Conservation (phyloP, 2,797 vertebrate species). For the Anguilla obscura region DNA sequence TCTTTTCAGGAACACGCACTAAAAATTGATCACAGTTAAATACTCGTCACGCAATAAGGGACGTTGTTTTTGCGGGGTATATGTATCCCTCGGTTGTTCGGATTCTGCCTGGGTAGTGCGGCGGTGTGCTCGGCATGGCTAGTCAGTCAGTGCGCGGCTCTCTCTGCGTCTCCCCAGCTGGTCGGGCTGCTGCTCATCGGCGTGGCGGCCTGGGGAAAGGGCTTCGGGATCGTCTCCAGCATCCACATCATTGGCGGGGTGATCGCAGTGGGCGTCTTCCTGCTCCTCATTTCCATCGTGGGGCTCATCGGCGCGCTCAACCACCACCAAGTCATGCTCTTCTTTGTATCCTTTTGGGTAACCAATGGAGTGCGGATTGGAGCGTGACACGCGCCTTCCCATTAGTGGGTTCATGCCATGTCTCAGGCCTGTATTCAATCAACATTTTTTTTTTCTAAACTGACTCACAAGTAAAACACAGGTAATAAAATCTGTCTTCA, state of each 20-base stretch:
- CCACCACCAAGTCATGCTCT: conserved; percentile 94
- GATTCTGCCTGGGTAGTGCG: neutral
- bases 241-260: conserved; percentile 93
- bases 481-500: no score
- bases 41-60: neutral
- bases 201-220: conserved; percentile 90
- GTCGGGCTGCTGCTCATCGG: conserved; percentile 89
- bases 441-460: no score
- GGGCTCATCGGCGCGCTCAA: conserved; percentile 86
- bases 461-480: no score
- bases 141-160: neutral
- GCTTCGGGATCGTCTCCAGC: conserved; percentile 87
- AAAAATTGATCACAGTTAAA: neutral
- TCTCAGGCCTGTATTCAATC: no score
- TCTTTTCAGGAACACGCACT: neutral
- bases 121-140: neutral
- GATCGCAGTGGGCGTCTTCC: conserved; percentile 89
- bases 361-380: no score
- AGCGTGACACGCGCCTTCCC: no score
- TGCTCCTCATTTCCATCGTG: conserved; percentile 88
- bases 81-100: neutral
- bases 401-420: no score
- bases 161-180: conserved; percentile 68
- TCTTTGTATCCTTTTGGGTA: conserved; percentile 87
- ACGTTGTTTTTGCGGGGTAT: neutral